Conservation (phyloP, 2,888 invertebrate genomes). For the Drosophila merina region DNA sequence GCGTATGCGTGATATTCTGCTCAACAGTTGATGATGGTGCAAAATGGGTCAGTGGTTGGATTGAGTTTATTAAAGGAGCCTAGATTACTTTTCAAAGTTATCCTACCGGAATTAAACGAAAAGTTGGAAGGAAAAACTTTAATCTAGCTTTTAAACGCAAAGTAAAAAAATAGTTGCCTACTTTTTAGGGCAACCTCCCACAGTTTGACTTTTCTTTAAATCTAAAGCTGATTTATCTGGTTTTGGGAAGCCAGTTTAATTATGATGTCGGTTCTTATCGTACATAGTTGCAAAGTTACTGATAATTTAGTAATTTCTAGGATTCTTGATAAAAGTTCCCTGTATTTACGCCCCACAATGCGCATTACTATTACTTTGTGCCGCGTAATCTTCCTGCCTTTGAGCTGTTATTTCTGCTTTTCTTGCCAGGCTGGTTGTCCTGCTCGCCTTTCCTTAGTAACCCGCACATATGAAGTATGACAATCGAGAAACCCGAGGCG, state of each 20-base stretch:
- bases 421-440: slow-evolving; percentile 33
- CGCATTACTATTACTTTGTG: slow-evolving; percentile 29
- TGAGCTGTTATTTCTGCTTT: slow-evolving; percentile 37
- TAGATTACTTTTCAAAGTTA: slow-evolving; percentile 26
- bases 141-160: slow-evolving; percentile 22
- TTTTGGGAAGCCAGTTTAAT: too few relatives aligned
- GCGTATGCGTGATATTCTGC: slow-evolving; percentile 57
- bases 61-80: slow-evolving; percentile 24
- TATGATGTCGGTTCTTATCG: background rate
- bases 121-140: slow-evolving; percentile 18
- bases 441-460: slow-evolving; percentile 7
- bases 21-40: slow-evolving; percentile 25
- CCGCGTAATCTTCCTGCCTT: slow-evolving; percentile 33
- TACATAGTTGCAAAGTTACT: background rate
- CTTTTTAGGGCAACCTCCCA: background rate
- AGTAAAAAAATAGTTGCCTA: slow-evolving; percentile 1
- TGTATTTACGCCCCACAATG: background rate
- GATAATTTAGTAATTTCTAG: background rate
- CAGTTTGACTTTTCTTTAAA: background rate
- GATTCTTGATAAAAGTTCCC: slow-evolving; percentile 11
- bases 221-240: too few relatives aligned
- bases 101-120: slow-evolving; percentile 20
- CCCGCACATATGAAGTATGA: slow-evolving; percentile 56
- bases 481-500: slow-evolving; percentile 71
- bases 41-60: slow-evolving; percentile 44